Evolutionary conservation across 2,113 vertebrate genomes (phyloP).

Genomic region (Plestiodon gilberti): DNA sequence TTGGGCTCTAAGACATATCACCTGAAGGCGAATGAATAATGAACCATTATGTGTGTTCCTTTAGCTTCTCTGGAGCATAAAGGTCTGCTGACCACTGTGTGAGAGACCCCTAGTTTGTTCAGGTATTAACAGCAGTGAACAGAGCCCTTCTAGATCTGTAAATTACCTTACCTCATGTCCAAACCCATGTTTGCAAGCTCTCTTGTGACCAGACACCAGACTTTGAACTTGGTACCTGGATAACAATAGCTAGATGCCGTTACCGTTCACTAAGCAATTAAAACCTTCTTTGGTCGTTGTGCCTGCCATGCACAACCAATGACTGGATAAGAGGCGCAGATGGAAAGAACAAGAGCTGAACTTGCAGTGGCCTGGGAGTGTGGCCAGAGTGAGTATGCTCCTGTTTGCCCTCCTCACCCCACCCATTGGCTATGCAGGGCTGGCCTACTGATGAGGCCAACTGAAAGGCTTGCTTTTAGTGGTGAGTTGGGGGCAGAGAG

Average conservation of each 20-base stretch:
- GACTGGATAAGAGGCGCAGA: too few relatives aligned
- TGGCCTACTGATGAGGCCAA: too few relatives aligned
- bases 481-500: too few relatives aligned
- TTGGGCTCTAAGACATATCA: too few relatives aligned
- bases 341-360: too few relatives aligned
- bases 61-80: background rate
- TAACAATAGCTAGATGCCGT: background rate
- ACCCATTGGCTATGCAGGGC: too few relatives aligned
- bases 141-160: background rate
- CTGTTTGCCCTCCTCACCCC: too few relatives aligned
- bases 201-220: background rate
- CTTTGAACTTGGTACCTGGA: background rate
- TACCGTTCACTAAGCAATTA: background rate
- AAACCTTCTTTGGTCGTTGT: too few relatives aligned
- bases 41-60: slow-evolving; percentile 13
- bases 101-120: slow-evolving; percentile 22
- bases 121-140: background rate
- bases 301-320: too few relatives aligned
- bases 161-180: background rate
- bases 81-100: background rate
- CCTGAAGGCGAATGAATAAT: background rate
- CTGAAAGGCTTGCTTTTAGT: too few relatives aligned
- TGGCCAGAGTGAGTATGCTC: too few relatives aligned
- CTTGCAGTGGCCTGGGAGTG: too few relatives aligned
- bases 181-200: background rate